phyloP scores from a whole-genome alignment of 2,113 vertebrate species.

The Otis tarda region DNA sequence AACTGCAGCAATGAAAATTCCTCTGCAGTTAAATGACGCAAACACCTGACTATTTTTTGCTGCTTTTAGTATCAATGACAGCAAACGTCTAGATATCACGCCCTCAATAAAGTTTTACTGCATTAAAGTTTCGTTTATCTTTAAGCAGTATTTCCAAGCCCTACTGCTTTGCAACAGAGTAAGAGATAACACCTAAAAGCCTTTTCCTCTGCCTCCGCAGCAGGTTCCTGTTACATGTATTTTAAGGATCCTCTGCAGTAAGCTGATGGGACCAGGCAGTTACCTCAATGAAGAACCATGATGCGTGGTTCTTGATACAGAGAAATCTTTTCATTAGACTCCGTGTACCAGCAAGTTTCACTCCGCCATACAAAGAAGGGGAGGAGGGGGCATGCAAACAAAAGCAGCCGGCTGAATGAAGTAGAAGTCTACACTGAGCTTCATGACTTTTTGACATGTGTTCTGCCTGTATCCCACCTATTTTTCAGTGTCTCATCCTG shows the following conservation, averaged over 20 bases:
- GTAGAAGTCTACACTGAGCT: not conserved
- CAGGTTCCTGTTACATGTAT: not conserved
- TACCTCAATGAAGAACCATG: not conserved
- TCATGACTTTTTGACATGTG: not conserved
- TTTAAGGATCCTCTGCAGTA: not conserved
- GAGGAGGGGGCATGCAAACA: not conserved
- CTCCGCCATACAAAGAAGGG: not conserved
- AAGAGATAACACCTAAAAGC: not conserved
- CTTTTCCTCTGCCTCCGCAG: not conserved
- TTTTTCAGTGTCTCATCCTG: not conserved
- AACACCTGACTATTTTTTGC: not conserved
- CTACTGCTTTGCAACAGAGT: not conserved
- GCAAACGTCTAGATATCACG: not conserved
- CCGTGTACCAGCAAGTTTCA: not conserved
- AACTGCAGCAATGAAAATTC: conserved; percentile 27
- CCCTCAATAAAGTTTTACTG: conserved; percentile 29
- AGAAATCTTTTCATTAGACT: not conserved
- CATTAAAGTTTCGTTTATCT: not conserved
- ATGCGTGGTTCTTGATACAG: not conserved
- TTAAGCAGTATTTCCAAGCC: not conserved
- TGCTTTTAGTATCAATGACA: not conserved
- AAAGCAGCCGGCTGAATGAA: not conserved
- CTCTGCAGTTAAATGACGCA: not conserved
- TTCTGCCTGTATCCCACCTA: not conserved
- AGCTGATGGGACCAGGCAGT: not conserved